phyloP scores from a whole-genome alignment of 2,113 vertebrate genomes.

The Ctenodactylus gundi region DNA sequence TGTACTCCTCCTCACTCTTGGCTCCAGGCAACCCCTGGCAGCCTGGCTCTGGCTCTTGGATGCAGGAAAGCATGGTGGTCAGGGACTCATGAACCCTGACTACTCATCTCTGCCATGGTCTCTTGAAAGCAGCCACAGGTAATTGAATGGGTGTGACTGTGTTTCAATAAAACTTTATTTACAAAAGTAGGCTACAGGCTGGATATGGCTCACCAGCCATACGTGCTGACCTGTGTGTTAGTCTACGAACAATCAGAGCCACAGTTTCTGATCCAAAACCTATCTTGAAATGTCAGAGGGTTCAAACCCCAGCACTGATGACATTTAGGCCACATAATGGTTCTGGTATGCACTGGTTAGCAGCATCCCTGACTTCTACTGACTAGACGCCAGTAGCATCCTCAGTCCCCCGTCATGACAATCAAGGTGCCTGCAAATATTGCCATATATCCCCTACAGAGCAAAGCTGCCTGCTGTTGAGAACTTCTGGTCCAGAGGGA shows the following conservation, averaged over 20 bases:
- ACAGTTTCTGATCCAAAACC: background rate
- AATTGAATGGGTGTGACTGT: background rate
- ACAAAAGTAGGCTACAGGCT: background rate
- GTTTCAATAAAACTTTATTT: slow-evolving; percentile 38
- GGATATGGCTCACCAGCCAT: background rate
- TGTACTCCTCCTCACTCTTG: background rate
- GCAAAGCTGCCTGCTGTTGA: background rate
- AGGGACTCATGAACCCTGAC: background rate
- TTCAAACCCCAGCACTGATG: background rate
- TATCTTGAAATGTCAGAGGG: background rate
- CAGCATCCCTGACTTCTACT: background rate
- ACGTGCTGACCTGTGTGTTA: background rate
- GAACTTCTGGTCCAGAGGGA: background rate
- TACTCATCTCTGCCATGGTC: background rate
- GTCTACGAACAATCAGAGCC: background rate
- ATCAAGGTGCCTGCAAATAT: background rate
- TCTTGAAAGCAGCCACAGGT: background rate
- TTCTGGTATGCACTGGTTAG: background rate
- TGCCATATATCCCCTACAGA: background rate
- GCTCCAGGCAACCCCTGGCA: background rate
- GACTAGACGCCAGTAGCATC: background rate
- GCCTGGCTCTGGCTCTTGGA: background rate
- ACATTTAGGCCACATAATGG: background rate
- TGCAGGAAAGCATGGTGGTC: background rate
- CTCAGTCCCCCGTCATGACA: background rate